These are phyloP conservation scores for Poecilia latipinna DNA, from an alignment of 2,113 vertebrate genomes.

Conservation along the genomic window DNA sequence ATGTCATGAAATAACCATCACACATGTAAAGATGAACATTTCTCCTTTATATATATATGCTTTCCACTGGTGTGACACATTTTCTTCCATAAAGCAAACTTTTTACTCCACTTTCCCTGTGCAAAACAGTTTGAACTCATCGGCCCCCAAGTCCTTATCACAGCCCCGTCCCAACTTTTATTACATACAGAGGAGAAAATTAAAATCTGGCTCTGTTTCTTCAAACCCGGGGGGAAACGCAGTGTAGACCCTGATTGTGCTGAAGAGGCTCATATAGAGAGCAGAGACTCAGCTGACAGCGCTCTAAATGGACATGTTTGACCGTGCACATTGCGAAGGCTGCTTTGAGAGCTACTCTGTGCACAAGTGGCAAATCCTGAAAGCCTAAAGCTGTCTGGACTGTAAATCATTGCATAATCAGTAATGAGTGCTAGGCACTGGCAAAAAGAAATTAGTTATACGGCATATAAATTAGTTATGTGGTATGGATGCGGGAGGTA, in stretches of 20 bases:
- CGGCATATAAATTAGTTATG: slow-evolving; percentile 18
- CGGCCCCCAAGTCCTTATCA: slow-evolving; percentile 20
- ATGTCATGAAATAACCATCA: slow-evolving; percentile 17
- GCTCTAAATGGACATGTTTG: slow-evolving; percentile 44
- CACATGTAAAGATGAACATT: slow-evolving; percentile 19
- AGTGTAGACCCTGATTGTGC: slow-evolving; percentile 28
- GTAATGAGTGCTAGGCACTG: slow-evolving; percentile 5
- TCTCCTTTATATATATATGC: slow-evolving; percentile 1
- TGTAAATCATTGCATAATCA: slow-evolving; percentile 18
- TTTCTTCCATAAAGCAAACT: slow-evolving; percentile 15
- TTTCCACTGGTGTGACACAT: slow-evolving; percentile 22
- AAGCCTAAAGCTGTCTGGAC: slow-evolving; percentile 5
- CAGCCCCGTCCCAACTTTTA: slow-evolving; percentile 28
- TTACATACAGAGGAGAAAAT: slow-evolving; percentile 30
- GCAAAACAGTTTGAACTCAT: slow-evolving; percentile 36
- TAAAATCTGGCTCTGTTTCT: slow-evolving; percentile 12
- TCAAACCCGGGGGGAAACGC: slow-evolving; percentile 27
- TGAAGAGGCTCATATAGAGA: slow-evolving; percentile 32
- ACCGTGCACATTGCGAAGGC: slow-evolving; percentile 18
- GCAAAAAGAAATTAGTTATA: slow-evolving; percentile 13
- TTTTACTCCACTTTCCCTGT: slow-evolving; percentile 24
- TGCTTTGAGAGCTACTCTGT: slow-evolving; percentile 24
- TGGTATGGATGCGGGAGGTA: background rate
- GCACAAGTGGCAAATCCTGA: slow-evolving; percentile 15
- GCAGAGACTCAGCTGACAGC: slow-evolving; percentile 20